Base-by-base conservation (phyloP, 2,888 invertebrate genomes). In the Hyalella azteca region DNA sequence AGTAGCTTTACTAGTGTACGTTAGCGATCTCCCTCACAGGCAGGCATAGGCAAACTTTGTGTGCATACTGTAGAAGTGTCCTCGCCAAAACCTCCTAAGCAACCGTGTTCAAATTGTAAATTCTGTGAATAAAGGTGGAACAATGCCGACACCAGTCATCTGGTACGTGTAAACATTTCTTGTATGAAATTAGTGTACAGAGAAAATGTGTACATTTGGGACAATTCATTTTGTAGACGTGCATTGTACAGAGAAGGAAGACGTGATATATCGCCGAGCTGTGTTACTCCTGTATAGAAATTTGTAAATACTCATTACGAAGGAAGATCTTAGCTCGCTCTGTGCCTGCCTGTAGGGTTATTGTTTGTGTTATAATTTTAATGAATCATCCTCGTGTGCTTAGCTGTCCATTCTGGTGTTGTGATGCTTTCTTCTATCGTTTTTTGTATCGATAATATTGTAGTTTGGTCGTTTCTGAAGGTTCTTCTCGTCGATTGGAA, bases 101-200 rank as follows among this genome's bases (percentile, higher is more conserved):
- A 66, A 80, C 78, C 75, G 81, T 81, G 78, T 81, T 49, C 32
- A 83, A 79, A 80, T 80, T 83, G 83, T 83, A 83, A 83, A 83
- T 83, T 83, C 79, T 83, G 83, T 83, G 83, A 83, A 83, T 83
- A 83, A 81, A 81, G 81, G 80, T 80, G 81, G 79, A 78, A 36
- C 50, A 41, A 76, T 32, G 76, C 22, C 32, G 50, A 36, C 32
- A 36, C 66, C 66, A 66, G 66, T 66, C 66, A 66, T 19, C 80
- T 78, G 66, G 77, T 77, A 78, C 48, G 41, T 81, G 81, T 83
- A 83, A 81, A 83, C 81, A 83, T 39, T 81, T 83, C 80, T 83
- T 66, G 81, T 81, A 83, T 81, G 78, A 83, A 83, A 81, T 81
- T 83, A 81, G 83, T 83, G 83, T 83, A 83, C 83, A 83, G 83